Percentiles rank a stretch among this genome's conserved stretches.
phyloP scores from a whole-genome alignment of 2,888 invertebrate genomes.

The Pharmacophagus antenor region DNA sequence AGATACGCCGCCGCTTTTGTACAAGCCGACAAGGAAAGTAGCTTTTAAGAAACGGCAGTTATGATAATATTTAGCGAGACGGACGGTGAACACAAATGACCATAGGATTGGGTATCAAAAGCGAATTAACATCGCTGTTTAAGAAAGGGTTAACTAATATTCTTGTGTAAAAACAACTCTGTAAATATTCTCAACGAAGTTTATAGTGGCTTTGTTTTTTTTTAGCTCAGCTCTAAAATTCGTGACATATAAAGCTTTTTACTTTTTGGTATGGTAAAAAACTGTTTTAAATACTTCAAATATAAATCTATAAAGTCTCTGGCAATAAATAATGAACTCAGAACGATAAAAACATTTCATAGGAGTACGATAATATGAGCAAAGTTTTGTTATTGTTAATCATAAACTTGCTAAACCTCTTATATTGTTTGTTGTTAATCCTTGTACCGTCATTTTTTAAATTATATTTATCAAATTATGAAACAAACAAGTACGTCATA shows the following conservation, averaged over 20 bases:
- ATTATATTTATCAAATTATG: neutral
- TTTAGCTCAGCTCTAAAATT: neutral
- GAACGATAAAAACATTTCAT: too few species aligned
- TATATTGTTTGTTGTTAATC: neutral
- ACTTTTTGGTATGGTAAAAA: too few species aligned
- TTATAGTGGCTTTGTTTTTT: neutral
- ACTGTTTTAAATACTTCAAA: too few species aligned
- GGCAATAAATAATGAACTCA: too few species aligned
- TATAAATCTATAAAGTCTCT: too few species aligned
- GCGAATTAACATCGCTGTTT: conserved; percentile 25
- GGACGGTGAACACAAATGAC: conserved; percentile 76
- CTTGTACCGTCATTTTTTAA: neutral
- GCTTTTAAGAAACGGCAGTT: conserved; percentile 61
- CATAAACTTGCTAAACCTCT: neutral
- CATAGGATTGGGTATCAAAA: conserved; percentile 66
- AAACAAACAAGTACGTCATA: neutral
- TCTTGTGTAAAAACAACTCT: conserved; percentile 3
- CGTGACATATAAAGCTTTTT: too few species aligned
- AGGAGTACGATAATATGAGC: too few species aligned
- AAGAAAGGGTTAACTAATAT: conserved; percentile 11
- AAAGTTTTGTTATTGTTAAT: neutral
- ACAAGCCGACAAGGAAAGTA: conserved; percentile 46
- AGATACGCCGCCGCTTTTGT: conserved; percentile 52
- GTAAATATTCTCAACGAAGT: neutral
- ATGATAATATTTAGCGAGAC: conserved; percentile 70